Base-by-base conservation (phyloP, 2,888 invertebrate genomes). In the Meganola albula region DNA sequence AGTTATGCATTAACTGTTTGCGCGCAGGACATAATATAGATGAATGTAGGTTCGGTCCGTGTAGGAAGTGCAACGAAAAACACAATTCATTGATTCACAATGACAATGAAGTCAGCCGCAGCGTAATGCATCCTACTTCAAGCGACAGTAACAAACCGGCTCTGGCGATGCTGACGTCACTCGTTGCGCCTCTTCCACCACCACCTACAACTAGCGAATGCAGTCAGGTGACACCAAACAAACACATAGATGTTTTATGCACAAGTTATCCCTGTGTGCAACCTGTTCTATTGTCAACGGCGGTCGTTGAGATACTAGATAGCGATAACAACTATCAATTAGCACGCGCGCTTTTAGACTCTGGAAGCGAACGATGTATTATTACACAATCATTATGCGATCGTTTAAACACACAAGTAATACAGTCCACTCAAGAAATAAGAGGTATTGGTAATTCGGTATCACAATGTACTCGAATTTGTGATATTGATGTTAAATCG, bases 1-100 rank as follows among this genome's bases (percentile, higher is more conserved):
- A 35, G 1, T 26, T 51, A 2, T 48, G 51, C 27, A 27, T 21
- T 8, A 48, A 48, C 31, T 48, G 48, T 10, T 24, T 51, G 13
- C 48, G 51, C 12, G 25, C 34, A 2, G 44, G 47, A 5, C 16
- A 16, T 16, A 16, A 4, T 16, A 6, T 5, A 4, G 6, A 5
- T 6, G 16, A 16, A 16, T 16, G 16, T 6, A 16, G 6, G 6
- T 16, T 16, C 6, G 16, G 16, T 5, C 16, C 16, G 4, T 16
- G 16, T 16, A 16, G 6, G 6, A 4, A 5, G 6, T 16, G 16
- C 16, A 16, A 16, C 6, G 6, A 16, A 6, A 16, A 16, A 16
- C 16, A 16, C 6, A 16, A 16, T 16, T 5, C 4, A 5, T 6
- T 16, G 16, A 4, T 16, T 5, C 16, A 16, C 16, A 6, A 16